Conservation (phyloP, 2,113 vertebrate species). For the Prunella fulvescens region DNA sequence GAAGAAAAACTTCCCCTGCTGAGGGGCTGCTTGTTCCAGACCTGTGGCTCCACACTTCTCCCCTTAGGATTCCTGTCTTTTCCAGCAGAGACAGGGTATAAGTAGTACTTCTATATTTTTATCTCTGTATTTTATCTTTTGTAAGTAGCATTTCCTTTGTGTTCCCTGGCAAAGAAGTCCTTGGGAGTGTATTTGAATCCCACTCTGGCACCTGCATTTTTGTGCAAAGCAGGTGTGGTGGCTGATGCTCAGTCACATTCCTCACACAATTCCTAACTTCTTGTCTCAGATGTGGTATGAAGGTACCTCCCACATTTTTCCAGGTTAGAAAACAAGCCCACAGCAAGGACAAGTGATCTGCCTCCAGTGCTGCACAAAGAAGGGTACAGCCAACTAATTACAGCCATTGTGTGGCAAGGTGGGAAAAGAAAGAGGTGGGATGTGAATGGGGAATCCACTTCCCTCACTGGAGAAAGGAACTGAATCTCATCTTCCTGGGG, state of each 20-base stretch:
- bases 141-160: background rate
- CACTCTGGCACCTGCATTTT: background rate
- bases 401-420: background rate
- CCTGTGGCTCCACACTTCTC: background rate
- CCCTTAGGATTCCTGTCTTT: background rate
- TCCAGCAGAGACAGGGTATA: background rate
- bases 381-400: background rate
- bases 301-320: background rate
- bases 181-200: background rate
- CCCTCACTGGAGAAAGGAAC: background rate
- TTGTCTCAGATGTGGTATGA: no score
- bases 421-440: background rate
- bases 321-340: background rate
- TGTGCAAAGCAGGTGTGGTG: background rate
- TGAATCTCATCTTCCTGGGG: background rate
- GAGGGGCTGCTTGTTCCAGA: background rate
- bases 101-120: background rate
- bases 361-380: background rate
- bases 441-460: background rate
- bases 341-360: background rate
- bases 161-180: background rate
- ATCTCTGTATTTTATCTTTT: background rate
- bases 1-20: background rate
- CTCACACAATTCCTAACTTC: background rate
- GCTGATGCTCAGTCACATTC: background rate